Evolutionary conservation across 1,140 invertebrate genomes (phyloP), one percentile per base, ranked within the genome.

Genomic region (Frieseomelitta varia): DNA sequence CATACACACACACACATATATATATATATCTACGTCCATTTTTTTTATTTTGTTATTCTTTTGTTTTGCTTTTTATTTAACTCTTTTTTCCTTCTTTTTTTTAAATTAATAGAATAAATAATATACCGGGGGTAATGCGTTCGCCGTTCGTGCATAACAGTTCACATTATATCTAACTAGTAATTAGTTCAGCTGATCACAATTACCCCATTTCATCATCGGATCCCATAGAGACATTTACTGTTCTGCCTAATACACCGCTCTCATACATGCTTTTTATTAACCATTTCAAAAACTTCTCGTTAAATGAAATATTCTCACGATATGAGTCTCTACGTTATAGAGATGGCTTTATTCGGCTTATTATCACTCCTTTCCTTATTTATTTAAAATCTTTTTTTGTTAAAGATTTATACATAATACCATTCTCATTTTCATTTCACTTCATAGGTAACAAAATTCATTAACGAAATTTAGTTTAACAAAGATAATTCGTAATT

Each of bases 201-300:
- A 65, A 69, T 79, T 76, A 51, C 65, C 73, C 77, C 55, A 81
- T 77, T 76, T 81, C 77, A 87, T 73, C 56, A 81, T 73, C 51
- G 63, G 55, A 84, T 87, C 69, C 75, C 55, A 74, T 77, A 85
- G 79, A 84, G 76, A 88, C 79, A 84, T 90, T 88, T 86, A 80
- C 83, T 84, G 84, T 91, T 92, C 90, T 92, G 91, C 91, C 91
- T 91, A 85, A 91, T 88, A 92, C 91, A 91, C 91, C 91, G 91
- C 91, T 92, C 91, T 92, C 91, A 92, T 92, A 88, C 73, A 90
- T 87, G 85, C 84, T 89, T 90, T 21, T 82, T 85, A 90, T 81
- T 87, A 84, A 87, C 85, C 85, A 65, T 86, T 80, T 86, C 84
- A 85, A 83, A 84, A 65, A 65, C 39, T 72, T 67, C 12, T 68